A percentile compares a stretch with the other conserved stretches of the same genome.
These are phyloP conservation scores for Malurus alboscapulatus DNA, from an alignment of 2,113 vertebrate species.

Conservation along the genomic window DNA sequence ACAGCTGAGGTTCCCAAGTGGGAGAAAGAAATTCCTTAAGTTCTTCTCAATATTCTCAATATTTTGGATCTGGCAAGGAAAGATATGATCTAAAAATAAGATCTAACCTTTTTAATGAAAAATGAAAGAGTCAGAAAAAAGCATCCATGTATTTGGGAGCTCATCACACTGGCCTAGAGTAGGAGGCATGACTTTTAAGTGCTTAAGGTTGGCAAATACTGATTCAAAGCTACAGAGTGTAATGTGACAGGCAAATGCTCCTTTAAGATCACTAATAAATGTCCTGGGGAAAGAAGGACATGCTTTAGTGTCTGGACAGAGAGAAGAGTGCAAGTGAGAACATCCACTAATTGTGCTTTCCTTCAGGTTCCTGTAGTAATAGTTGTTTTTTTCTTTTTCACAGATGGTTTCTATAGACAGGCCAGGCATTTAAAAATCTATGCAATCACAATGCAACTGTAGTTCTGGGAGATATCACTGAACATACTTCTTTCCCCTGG, in stretches of 20 bases:
- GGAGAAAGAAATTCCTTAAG: not conserved
- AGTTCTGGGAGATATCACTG: not conserved
- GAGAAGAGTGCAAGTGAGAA: not conserved
- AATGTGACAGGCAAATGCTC: not conserved
- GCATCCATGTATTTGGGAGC: not conserved
- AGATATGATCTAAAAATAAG: not conserved
- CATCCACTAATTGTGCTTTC: not conserved
- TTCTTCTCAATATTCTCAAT: not conserved
- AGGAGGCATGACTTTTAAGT: not conserved
- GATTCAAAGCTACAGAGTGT: not conserved
- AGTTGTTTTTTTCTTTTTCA: rapidly evolving
- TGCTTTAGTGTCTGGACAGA: not conserved
- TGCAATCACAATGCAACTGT: not conserved
- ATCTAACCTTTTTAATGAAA: not conserved
- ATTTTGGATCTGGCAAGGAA: not conserved
- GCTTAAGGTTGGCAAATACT: not conserved
- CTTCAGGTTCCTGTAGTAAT: not conserved
- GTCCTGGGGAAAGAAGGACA: not conserved
- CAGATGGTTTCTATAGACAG: not conserved
- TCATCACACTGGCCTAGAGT: not conserved
- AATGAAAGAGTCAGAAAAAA: not conserved
- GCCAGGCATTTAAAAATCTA: not conserved
- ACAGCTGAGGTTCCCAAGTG: not conserved
- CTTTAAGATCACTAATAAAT: not conserved
- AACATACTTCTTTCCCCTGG: not conserved